Base-by-base conservation (phyloP, 1,140 invertebrate species). In the Nymphalis io region DNA sequence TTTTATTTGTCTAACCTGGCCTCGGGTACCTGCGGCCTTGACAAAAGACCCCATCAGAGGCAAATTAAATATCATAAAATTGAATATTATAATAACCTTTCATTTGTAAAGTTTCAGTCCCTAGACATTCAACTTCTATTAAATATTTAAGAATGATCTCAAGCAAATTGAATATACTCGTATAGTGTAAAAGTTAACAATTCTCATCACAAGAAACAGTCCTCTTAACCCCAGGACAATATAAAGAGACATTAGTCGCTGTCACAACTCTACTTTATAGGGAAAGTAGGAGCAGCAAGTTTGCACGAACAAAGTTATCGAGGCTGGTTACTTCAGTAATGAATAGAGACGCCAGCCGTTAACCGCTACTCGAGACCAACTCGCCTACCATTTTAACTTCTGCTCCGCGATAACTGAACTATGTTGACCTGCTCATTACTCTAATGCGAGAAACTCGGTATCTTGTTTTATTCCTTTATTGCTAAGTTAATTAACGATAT, bases 251-350 rank as follows among this genome's bases (percentile, higher is more conserved):
- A 90, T 91, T 90, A 89, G 82, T 91, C 87, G 84, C 84, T 89
- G 89, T 90, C 89, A 90, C 86, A 88, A 88, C 78, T 91, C 85
- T 90, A 89, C 80, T 89, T 88, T 90, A 89, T 89, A 89, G 88
- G 87, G 81, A 87, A 89, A 89, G 84, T 85, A 86, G 82, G 71
- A 78, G 80, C 74, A 71, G 77, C 71, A 77, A 89, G 83, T 89
- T 87, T 86, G 75, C 79, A 66, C 72, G 81, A 85, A 89, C 87
- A 85, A 91, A 91, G 87, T 91, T 91, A 78, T 76, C 72, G 78
- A 81, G 82, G 80, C 83, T 80, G 82, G 82, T 86, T 87, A 81
- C 83, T 82, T 85, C 72, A 73, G 84, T 91, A 90, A 91, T 89
- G 89, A 88, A 90, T 90, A 85, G 88, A 90, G 88, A 88, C 83